phyloP scores from a whole-genome alignment of 2,113 vertebrate genomes.

The Nycticebus coucang region DNA sequence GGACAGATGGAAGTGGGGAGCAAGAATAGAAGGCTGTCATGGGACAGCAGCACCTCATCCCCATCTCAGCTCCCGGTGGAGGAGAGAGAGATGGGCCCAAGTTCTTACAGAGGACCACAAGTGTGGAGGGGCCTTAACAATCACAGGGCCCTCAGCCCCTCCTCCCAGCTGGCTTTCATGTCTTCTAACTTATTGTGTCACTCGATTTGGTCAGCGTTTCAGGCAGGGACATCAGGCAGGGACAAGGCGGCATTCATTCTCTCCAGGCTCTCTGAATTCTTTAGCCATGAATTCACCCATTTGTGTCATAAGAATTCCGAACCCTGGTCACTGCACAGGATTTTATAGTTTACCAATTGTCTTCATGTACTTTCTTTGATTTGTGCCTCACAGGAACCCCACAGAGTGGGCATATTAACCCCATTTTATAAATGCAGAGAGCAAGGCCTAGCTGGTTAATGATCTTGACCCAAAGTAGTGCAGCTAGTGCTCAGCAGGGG shows the following conservation, averaged over 20 bases:
- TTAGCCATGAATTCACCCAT: background rate
- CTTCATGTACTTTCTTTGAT: background rate
- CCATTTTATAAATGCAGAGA: background rate
- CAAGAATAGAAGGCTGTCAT: background rate
- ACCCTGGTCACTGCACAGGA: background rate
- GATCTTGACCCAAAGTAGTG: background rate
- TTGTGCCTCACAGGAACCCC: background rate
- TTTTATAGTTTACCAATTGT: background rate
- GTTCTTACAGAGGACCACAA: background rate
- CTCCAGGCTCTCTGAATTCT: background rate
- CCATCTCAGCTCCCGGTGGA: background rate
- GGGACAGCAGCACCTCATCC: background rate
- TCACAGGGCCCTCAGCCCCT: background rate
- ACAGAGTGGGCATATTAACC: background rate
- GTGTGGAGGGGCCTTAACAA: background rate
- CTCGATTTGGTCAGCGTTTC: background rate
- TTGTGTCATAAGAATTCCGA: too few relatives aligned
- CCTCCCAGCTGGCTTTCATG: background rate
- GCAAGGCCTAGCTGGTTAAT: background rate
- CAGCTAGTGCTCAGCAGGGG: fast-evolving
- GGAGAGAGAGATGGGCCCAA: background rate
- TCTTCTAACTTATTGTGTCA: fast-evolving
- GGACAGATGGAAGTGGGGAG: background rate
- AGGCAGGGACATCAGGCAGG: background rate
- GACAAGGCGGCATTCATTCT: background rate